phyloP scores from a whole-genome alignment of 1,140 invertebrate genomes.

The Penaeus vannamei region DNA sequence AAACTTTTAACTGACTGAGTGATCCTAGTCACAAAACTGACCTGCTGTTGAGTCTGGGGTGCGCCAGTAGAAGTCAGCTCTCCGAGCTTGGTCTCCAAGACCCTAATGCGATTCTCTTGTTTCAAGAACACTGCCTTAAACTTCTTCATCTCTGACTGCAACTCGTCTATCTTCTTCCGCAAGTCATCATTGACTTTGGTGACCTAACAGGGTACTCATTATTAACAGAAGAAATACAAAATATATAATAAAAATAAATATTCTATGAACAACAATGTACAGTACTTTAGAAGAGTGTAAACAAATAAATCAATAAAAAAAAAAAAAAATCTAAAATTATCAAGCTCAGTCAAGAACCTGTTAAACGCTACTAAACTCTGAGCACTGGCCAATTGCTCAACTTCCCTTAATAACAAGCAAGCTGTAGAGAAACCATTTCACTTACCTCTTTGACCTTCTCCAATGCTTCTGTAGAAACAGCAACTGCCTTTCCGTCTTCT shows the following conservation, averaged over 20 bases:
- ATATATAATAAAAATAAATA: background rate
- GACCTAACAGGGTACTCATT: slow-evolving; percentile 39
- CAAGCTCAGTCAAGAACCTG: too few species aligned
- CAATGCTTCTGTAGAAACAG: slow-evolving; percentile 62
- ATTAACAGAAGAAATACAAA: background rate
- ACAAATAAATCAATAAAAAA: too few species aligned
- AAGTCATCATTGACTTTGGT: slow-evolving; percentile 64
- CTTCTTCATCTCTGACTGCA: slow-evolving; percentile 88
- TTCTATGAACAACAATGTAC: too few species aligned
- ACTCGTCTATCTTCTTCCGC: slow-evolving; percentile 82
- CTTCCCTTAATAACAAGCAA: too few species aligned
- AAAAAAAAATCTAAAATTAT: too few species aligned
- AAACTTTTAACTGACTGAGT: slow-evolving; percentile 45
- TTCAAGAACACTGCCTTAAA: slow-evolving; percentile 94
- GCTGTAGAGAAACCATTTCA: background rate
- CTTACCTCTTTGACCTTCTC: slow-evolving; percentile 65
- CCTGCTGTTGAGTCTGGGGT: slow-evolving; percentile 40
- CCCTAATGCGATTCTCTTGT: slow-evolving; percentile 88
- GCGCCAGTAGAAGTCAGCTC: slow-evolving; percentile 36
- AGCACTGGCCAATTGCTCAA: too few species aligned
- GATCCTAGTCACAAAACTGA: slow-evolving; percentile 49
- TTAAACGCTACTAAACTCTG: too few species aligned
- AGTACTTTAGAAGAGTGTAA: too few species aligned
- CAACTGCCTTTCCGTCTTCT: slow-evolving; percentile 63
- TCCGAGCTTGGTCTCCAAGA: slow-evolving; percentile 47